A percentile compares a stretch with the other conserved stretches of the same genome.
Conservation (phyloP, 2,113 vertebrate species). For the Corydoras sp. region DNA sequence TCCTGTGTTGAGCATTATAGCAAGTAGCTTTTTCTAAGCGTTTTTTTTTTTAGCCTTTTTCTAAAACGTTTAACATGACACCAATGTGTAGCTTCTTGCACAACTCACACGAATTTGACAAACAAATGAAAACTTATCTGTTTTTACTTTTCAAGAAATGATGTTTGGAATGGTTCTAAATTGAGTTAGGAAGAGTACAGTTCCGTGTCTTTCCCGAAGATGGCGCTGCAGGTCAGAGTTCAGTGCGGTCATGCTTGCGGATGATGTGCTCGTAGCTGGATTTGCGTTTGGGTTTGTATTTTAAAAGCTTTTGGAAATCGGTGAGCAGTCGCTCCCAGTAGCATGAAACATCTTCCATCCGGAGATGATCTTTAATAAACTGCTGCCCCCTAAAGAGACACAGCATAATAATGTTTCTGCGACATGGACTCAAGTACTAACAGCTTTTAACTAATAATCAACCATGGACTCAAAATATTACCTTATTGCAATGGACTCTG, state of each 20-base stretch:
- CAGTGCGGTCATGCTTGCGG: slow-evolving; percentile 66
- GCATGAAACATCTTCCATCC: slow-evolving; percentile 85
- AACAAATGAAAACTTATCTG: no score
- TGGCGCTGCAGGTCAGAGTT: slow-evolving; percentile 64
- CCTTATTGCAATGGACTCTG: slow-evolving; percentile 81
- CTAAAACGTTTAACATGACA: no score
- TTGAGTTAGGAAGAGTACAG: not conserved
- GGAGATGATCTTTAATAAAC: slow-evolving; percentile 82
- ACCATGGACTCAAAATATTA: slow-evolving; percentile 45
- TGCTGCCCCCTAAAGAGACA: slow-evolving; percentile 73
- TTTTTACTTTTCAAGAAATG: no score
- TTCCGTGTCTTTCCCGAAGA: not conserved
- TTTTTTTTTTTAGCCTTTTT: no score
- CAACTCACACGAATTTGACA: no score
- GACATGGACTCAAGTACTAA: not conserved
- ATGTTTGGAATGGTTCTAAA: no score
- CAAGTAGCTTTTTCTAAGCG: no score
- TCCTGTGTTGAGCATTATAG: no score
- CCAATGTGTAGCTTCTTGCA: no score
- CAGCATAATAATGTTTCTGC: not conserved
- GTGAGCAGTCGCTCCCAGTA: slow-evolving; percentile 89
- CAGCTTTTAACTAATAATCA: not conserved
- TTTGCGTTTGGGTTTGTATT: slow-evolving; percentile 76
- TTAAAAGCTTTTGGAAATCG: slow-evolving; percentile 75
- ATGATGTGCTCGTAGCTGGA: slow-evolving; percentile 71